Conservation (phyloP, 2,888 invertebrate species). For the Phlogophora meticulosa region DNA sequence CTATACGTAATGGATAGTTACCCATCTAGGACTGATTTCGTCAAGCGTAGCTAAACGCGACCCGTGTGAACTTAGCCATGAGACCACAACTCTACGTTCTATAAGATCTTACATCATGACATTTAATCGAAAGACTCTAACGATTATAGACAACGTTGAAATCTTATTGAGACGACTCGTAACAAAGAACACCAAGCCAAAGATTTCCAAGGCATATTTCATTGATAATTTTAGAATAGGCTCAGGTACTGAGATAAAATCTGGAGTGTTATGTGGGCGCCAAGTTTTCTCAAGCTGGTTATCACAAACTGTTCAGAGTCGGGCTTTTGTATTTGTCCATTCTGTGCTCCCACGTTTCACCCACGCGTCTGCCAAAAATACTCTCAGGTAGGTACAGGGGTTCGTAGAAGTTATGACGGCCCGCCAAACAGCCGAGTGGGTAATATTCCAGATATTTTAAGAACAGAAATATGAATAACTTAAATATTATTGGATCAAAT, state of each 20-base stretch:
- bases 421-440: not conserved
- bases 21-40: too few species aligned
- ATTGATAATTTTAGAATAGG: not conserved
- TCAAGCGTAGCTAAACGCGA: too few species aligned
- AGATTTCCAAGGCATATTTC: too few species aligned
- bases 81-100: too few species aligned
- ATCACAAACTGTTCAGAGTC: not conserved
- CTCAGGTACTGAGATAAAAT: not conserved
- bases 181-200: too few species aligned
- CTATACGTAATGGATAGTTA: too few species aligned
- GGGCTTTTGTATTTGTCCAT: not conserved
- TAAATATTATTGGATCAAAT: too few species aligned
- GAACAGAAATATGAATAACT: not conserved
- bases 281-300: not conserved
- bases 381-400: not conserved
- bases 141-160: too few species aligned
- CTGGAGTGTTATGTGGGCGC: not conserved
- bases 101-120: too few species aligned
- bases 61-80: too few species aligned
- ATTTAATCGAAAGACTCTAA: too few species aligned
- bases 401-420: not conserved
- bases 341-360: constrained; percentile 2
- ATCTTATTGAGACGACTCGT: too few species aligned
- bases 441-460: not conserved
- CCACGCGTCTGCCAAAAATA: constrained; percentile 21